These are phyloP conservation scores for Himantopus leucocephalus DNA, from an alignment of 2,113 vertebrate species.

Conservation along the genomic window DNA sequence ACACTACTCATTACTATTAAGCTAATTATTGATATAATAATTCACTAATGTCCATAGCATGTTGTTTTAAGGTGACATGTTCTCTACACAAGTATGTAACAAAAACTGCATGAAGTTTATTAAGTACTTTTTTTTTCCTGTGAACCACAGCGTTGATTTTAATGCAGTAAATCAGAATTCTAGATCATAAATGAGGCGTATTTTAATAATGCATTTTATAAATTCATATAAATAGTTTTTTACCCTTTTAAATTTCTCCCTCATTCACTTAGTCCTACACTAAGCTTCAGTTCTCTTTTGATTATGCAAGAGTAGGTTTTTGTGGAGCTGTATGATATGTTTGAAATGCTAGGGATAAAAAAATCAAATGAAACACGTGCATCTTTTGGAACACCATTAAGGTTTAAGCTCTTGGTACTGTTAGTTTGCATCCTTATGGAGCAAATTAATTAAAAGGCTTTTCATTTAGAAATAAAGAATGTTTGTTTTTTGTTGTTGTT, in stretches of 20 bases:
- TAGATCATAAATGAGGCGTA: neutral
- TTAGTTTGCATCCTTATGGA: neutral
- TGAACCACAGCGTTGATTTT: neutral
- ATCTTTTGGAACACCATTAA: neutral
- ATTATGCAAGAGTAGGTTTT: neutral
- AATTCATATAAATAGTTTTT: neutral
- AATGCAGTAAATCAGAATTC: neutral
- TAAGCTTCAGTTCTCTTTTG: neutral
- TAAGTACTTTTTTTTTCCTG: neutral
- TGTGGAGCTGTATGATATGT: neutral
- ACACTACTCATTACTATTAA: neutral
- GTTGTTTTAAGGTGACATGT: neutral
- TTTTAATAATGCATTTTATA: neutral
- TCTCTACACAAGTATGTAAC: neutral
- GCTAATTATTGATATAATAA: neutral
- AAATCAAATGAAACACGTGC: neutral
- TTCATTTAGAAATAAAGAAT: neutral
- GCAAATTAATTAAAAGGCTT: neutral
- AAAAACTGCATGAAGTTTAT: neutral
- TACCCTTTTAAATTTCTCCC: neutral
- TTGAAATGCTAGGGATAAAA: neutral
- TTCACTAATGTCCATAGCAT: neutral
- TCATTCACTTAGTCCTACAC: neutral
- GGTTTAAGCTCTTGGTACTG: neutral
- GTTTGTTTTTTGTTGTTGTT: neutral